Conservation (phyloP, 2,113 vertebrate species). For the Sylvia atricapilla region DNA sequence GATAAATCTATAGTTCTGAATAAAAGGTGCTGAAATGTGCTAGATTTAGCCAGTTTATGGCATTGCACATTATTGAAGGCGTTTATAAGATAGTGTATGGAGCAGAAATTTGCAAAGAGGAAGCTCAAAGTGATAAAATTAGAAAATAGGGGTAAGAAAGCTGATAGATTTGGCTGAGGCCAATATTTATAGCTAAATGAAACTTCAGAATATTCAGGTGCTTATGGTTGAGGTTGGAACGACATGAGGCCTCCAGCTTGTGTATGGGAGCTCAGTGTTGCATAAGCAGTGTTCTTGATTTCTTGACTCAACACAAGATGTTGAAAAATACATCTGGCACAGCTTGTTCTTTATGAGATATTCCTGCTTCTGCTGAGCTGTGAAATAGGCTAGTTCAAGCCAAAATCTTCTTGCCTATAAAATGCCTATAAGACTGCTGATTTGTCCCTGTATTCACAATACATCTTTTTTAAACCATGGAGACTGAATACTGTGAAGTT, state of each 20-base stretch:
- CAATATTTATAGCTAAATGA: not conserved
- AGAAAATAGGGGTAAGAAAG: not conserved
- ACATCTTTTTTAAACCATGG: not conserved
- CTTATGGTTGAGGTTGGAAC: not conserved
- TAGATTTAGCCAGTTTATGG: not conserved
- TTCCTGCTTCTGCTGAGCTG: not conserved
- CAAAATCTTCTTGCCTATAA: not conserved
- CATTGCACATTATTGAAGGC: not conserved
- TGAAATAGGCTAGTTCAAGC: not conserved
- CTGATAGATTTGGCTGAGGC: not conserved
- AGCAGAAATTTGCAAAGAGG: not conserved
- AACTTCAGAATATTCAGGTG: not conserved
- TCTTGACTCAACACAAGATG: not conserved
- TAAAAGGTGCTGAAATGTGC: not conserved
- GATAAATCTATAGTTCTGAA: not conserved
- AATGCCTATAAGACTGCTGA: not conserved
- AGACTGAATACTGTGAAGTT: not conserved
- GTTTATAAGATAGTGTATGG: not conserved
- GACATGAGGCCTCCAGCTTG: not conserved
- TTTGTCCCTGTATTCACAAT: not conserved
- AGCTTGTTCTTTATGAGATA: not conserved
- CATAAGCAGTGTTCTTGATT: not conserved
- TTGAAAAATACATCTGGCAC: not conserved
- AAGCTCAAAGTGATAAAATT: not conserved
- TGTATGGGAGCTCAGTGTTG: not conserved